Base-by-base conservation (phyloP, 2,888 invertebrate genomes). In the Temnothorax rugatulus region DNA sequence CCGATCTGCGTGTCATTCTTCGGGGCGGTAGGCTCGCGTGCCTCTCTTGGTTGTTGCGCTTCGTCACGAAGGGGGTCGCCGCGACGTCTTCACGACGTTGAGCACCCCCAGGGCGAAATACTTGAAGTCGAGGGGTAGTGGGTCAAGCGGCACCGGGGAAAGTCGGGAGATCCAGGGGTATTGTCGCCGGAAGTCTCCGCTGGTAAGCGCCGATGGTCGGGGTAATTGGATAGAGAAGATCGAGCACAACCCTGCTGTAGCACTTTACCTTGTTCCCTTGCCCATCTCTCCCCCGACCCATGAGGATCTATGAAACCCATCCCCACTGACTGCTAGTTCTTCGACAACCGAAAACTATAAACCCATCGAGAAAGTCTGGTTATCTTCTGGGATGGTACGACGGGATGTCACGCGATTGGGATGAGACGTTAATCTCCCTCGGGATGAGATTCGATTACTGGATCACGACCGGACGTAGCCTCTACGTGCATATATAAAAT, bases 171-270 rank as follows among this genome's bases (percentile, higher is more conserved):
- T 86, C 61, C 79, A 61, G 81, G 82, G 76, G 83, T 86, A 89
- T 89, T 89, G 91, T 91, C 88, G 89, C 89, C 88, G 90, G 89
- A 90, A 88, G 91, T 91, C 84, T 75, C 86, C 83, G 86, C 73
- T 86, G 88, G 68, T 71, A 85, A 63, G 81, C 83, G 82, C 87
- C 89, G 88, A 92, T 92, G 93, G 92, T 93, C 87, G 91, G 90
- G 91, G 92, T 93, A 94, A 94, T 94, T 94, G 94, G 94, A 94
- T 89, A 92, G 91, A 93, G 92, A 89, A 93, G 92, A 93, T 89
- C 87, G 87, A 85, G 88, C 83, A 84, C 83, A 59, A 63, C 34
- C 82, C 81, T 79, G 63, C 63, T 52, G 73, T 82, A 63, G 71
- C 69, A 25, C 57, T 52, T 59, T 38, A 41, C 34, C 44, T 25